Evolutionary conservation across 2,113 vertebrate genomes (phyloP), one percentile per base, ranked within the genome.

Genomic region (Ptilorrhoa leucosticta): DNA sequence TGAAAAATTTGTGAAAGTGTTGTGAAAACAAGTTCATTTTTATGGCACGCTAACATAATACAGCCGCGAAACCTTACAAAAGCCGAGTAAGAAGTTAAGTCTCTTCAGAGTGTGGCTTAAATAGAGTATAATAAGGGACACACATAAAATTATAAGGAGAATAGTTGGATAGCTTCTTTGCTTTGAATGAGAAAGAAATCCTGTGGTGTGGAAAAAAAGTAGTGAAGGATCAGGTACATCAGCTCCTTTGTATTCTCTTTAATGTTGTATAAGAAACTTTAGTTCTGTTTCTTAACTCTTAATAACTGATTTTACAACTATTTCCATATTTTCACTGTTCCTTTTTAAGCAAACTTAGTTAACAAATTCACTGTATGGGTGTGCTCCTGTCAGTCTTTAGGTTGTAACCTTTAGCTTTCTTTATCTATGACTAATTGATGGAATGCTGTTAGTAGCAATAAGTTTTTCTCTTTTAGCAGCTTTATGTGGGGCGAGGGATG

Each of bases 41-140:
- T 77, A 15, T 50, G 47, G 6, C 33, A 35, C 0, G 0, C 20
- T 44, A 40, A 9, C 9, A 5, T 70, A 45, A 20, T 77, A 30
- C 18, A 23, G 9, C 35, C 0, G 0, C 44, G n/a, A 71, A 57
- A 48, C n/a, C 22, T 42, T 69, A 31, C 9, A 57, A 66, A 66
- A 64, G 22, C 8, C 9, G 13, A 57, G 28, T 51, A 44, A 77
- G n/a, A 80, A 77, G 54, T 31, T 2, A 72, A 63, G 22, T 93
- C 13, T 84, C 37, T 68, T 87, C 17, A 9, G 63, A 57, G 13
- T 11, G 31, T 66, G 39, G 19, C 28, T 95, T 83, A 71, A 91
- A 54, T 50, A 18, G 56, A 13, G 2, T 45, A 3, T 69, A 48
- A 26, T 73, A 77, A 70, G 10, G 47, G 47, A 30, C 7, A 33